Conservation (phyloP, 2,113 vertebrate species). For the Neolamprologus variostigma region DNA sequence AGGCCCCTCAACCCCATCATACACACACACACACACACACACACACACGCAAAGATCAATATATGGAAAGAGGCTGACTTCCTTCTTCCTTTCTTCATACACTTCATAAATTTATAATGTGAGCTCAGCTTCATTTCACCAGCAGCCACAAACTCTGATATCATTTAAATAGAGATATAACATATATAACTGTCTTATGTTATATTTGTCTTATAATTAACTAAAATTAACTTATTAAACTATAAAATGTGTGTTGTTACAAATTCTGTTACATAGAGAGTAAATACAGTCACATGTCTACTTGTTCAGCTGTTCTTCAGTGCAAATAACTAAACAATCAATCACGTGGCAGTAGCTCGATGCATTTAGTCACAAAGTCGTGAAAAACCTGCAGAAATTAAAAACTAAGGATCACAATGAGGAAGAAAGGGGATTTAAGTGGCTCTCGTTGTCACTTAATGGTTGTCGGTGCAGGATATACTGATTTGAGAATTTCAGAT, state of each 20-base stretch:
- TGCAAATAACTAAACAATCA: not conserved
- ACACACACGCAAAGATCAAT: not conserved
- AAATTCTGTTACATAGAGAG: not conserved
- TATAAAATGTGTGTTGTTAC: not conserved
- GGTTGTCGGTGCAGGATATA: not conserved
- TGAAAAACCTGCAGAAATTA: not conserved
- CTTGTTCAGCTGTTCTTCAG: not conserved
- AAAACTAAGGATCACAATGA: not conserved
- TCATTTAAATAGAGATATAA: not conserved
- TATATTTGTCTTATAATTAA: not conserved
- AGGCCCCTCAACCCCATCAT: not conserved
- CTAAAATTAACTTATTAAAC: not conserved
- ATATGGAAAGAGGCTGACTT: not conserved
- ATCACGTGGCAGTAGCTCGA: not conserved
- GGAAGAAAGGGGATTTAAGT: not conserved
- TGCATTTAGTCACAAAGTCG: not conserved
- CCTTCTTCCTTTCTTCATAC: not conserved
- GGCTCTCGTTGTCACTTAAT: not conserved
- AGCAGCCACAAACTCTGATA: not conserved
- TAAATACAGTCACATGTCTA: not conserved
- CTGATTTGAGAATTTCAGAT: not conserved
- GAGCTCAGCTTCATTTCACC: not conserved
- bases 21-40: not conserved
- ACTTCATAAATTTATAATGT: conserved; percentile 23
- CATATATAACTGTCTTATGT: not conserved